Evolutionary conservation across 2,113 vertebrate species (phyloP).

Genomic region (Trematocara zebra): DNA sequence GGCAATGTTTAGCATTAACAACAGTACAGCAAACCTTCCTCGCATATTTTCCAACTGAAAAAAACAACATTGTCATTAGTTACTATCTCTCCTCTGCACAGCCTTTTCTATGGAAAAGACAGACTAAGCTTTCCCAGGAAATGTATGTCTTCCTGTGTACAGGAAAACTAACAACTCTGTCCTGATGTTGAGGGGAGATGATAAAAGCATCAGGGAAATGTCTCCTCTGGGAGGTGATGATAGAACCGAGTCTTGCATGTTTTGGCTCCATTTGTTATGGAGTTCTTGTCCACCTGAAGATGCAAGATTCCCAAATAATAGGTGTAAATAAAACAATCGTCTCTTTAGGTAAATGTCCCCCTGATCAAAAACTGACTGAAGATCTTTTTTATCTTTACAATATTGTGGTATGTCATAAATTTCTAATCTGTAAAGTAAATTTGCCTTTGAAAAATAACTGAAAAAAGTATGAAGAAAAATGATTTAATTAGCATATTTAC

Average conservation of each 20-base stretch:
- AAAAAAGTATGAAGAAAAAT: background rate
- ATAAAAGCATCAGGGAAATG: background rate
- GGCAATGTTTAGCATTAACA: rapidly evolving
- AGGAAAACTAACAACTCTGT: background rate
- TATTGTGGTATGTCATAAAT: background rate
- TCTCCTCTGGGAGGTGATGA: background rate
- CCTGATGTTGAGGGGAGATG: background rate
- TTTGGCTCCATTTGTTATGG: background rate
- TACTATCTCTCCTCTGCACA: background rate
- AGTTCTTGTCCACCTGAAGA: background rate
- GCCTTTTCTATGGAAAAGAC: background rate
- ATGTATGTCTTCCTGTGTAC: background rate
- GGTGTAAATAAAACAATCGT: rapidly evolving
- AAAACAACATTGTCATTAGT: background rate
- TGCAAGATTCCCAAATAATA: rapidly evolving
- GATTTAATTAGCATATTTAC: background rate
- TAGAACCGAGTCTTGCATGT: background rate
- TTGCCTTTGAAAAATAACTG: background rate
- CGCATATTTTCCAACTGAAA: background rate
- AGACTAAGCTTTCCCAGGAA: background rate
- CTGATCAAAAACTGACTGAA: background rate
- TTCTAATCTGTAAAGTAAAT: background rate
- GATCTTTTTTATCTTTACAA: background rate
- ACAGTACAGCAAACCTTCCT: background rate
- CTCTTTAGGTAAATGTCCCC: background rate